Evolutionary conservation across 2,888 invertebrate species (phyloP).

Genomic region (Rhingia rostrata): DNA sequence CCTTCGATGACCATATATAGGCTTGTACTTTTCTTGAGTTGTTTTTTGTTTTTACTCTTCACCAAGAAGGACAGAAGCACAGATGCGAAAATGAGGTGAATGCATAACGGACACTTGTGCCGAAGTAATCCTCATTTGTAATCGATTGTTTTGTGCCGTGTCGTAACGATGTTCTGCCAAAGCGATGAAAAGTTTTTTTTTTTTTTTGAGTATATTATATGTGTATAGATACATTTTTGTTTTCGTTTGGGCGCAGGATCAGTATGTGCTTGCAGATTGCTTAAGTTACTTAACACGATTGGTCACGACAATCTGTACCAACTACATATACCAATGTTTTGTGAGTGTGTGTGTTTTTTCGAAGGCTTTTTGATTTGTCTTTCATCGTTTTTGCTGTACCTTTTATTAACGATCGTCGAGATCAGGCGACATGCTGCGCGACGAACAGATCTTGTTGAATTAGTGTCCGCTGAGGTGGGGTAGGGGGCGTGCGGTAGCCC

Average conservation of each 20-base stretch:
- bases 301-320: slow-evolving; percentile 65
- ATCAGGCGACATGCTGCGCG: slow-evolving; percentile 70
- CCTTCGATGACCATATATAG: slow-evolving; percentile 71
- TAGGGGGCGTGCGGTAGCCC: slow-evolving; percentile 56
- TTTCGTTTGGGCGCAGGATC: slow-evolving; percentile 29
- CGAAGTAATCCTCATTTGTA: slow-evolving; percentile 75
- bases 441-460: slow-evolving; percentile 65
- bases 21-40: not conserved
- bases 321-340: slow-evolving; percentile 33
- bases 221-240: slow-evolving; percentile 3
- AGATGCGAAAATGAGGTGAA: slow-evolving; percentile 72
- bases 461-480: slow-evolving; percentile 55
- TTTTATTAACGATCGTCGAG: slow-evolving; percentile 64
- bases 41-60: not conserved
- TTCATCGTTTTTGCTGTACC: slow-evolving; percentile 33
- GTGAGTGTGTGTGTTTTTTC: slow-evolving; percentile 45
- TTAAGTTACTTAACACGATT: slow-evolving; percentile 70
- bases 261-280: slow-evolving; percentile 44
- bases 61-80: slow-evolving; percentile 23
- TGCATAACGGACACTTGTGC: slow-evolving; percentile 74
- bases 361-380: slow-evolving; percentile 10
- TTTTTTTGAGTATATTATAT: not conserved
- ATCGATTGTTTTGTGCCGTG: slow-evolving; percentile 74
- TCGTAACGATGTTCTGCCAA: slow-evolving; percentile 70
- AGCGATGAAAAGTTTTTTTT: slow-evolving; percentile 36